Conservation (phyloP, 2,113 vertebrate genomes). For the Lampris megalopsis region DNA sequence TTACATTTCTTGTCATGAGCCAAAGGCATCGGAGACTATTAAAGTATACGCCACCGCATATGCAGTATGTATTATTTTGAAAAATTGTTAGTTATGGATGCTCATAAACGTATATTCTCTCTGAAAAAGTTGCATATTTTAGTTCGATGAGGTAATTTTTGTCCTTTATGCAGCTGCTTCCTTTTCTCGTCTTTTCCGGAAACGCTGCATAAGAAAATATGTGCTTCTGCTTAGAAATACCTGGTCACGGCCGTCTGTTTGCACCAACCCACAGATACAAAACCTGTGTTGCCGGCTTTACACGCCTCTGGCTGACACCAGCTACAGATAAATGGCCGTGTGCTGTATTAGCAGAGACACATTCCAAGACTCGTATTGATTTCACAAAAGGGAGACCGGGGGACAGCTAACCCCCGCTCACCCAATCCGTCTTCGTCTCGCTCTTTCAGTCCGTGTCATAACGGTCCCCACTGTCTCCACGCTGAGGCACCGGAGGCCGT, state of each 20-base stretch:
- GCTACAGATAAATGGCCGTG: slow-evolving; percentile 33
- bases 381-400: slow-evolving; percentile 30
- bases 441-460: slow-evolving; percentile 35
- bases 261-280: slow-evolving; percentile 23
- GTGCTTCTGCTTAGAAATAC: too few relatives aligned
- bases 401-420: slow-evolving; percentile 37
- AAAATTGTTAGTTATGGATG: too few relatives aligned
- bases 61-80: too few relatives aligned
- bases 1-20: too few relatives aligned
- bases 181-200: too few relatives aligned
- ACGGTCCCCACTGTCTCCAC: slow-evolving; percentile 21
- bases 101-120: too few relatives aligned
- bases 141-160: too few relatives aligned
- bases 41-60: too few relatives aligned
- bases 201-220: too few relatives aligned
- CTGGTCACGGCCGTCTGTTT: neutral
- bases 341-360: slow-evolving; percentile 43
- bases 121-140: too few relatives aligned
- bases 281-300: slow-evolving; percentile 29
- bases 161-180: too few relatives aligned
- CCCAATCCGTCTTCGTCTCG: neutral
- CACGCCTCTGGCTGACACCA: slow-evolving; percentile 37
- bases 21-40: too few relatives aligned
- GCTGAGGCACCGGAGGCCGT: slow-evolving; percentile 14
- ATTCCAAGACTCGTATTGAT: slow-evolving; percentile 59